Conservation (phyloP, 2,113 vertebrate genomes). For the Odobenus rosmarus region DNA sequence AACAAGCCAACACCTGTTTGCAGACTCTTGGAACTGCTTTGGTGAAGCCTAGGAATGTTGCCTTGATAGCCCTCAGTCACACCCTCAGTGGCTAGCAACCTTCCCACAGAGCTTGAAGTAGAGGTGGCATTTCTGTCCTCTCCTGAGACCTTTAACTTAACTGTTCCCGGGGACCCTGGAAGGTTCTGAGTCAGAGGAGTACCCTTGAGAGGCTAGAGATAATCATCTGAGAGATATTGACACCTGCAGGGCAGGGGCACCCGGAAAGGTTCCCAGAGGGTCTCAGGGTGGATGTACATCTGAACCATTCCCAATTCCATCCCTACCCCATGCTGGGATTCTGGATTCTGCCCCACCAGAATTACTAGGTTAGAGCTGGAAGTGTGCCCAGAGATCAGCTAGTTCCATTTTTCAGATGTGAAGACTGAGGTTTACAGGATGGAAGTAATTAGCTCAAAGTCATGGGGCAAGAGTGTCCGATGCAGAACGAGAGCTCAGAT, state of each 20-base stretch:
- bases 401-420: background rate
- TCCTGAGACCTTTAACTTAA: background rate
- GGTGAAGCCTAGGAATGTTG: background rate
- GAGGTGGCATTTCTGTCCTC: background rate
- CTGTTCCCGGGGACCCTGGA: background rate
- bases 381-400: background rate
- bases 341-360: background rate
- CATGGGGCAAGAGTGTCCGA: background rate
- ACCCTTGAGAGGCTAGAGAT: background rate
- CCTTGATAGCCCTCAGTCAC: background rate
- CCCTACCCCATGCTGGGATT: accelerated
- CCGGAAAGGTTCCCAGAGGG: background rate
- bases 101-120: background rate
- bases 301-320: background rate
- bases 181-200: background rate
- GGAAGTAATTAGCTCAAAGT: background rate
- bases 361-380: background rate
- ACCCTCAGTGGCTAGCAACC: background rate
- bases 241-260: background rate
- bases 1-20: conserved; percentile 47
- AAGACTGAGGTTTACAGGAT: background rate
- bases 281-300: background rate
- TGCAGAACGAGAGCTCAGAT: background rate
- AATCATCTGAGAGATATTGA: background rate
- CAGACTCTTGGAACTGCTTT: background rate